Conservation (phyloP, 2,888 invertebrate genomes). For the Cyclophora albipunctata region DNA sequence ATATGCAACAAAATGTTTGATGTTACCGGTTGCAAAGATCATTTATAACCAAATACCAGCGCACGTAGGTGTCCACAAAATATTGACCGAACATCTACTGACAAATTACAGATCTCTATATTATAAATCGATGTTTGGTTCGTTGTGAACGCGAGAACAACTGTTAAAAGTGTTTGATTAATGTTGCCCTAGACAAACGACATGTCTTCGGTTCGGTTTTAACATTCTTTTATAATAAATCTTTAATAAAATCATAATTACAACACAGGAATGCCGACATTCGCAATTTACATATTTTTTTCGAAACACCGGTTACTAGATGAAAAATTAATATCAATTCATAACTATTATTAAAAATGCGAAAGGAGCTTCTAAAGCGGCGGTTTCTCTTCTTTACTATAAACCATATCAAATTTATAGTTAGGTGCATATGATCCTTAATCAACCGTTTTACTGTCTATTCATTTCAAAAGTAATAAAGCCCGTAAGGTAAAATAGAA, state of each 20-base stretch:
- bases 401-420: too few relatives aligned
- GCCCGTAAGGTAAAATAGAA: too few relatives aligned
- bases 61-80: slow-evolving; percentile 10
- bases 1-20: too few relatives aligned
- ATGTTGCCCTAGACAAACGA: slow-evolving; percentile 56
- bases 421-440: too few relatives aligned
- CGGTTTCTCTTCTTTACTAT: too few relatives aligned
- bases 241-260: slow-evolving; percentile 21
- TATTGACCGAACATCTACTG: slow-evolving; percentile 15
- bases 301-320: too few relatives aligned
- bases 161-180: slow-evolving; percentile 44
- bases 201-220: slow-evolving; percentile 44
- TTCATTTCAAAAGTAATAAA: too few relatives aligned
- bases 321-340: too few relatives aligned
- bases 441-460: too few relatives aligned
- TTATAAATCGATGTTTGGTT: slow-evolving; percentile 37
- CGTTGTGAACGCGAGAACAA: slow-evolving; percentile 40
- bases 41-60: not conserved
- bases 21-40: not conserved
- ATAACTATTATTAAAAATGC: too few relatives aligned
- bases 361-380: too few relatives aligned
- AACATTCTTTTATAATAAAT: slow-evolving; percentile 45
- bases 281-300: not conserved
- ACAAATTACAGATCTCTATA: slow-evolving; percentile 30
- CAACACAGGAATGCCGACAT: not conserved